These are phyloP conservation scores for Pherbina coryleti DNA, from an alignment of 2,888 invertebrate genomes.

Conservation along the genomic window DNA sequence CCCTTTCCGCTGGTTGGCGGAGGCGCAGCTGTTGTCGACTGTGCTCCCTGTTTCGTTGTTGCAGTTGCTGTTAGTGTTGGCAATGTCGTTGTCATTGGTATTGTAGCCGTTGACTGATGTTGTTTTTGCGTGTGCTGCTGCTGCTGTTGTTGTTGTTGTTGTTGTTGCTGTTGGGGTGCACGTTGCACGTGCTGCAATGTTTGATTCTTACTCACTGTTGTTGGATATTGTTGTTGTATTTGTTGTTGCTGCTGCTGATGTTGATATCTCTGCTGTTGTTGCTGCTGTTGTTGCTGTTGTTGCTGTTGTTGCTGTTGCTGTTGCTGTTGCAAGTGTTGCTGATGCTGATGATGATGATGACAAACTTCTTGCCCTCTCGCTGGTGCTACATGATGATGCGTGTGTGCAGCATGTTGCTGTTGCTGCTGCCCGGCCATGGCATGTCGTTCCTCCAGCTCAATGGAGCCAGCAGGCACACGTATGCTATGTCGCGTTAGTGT, in stretches of 20 bases:
- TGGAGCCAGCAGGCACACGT: constrained; percentile 55
- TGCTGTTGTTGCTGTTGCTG: constrained; percentile 53
- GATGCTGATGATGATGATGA: constrained; percentile 67
- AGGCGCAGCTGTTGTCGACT: constrained; percentile 31
- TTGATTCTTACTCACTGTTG: not conserved
- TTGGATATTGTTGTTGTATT: constrained; percentile 25
- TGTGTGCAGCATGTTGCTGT: constrained; percentile 53
- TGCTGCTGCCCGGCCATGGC: constrained; percentile 48
- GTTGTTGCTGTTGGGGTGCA: constrained; percentile 47
- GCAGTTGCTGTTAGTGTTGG: constrained; percentile 45
- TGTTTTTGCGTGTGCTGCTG: constrained; percentile 51
- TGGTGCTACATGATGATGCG: constrained; percentile 42
- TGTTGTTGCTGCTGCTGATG: constrained; percentile 37
- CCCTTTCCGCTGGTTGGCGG: constrained; percentile 34
- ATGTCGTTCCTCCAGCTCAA: constrained; percentile 64
- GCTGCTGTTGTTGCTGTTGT: constrained; percentile 56
- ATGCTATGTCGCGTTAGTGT: constrained; percentile 59
- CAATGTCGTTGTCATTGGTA: constrained; percentile 48
- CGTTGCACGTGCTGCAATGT: constrained; percentile 32
- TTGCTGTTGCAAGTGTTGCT: constrained; percentile 63
- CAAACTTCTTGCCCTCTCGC: constrained; percentile 55
- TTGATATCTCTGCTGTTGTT: constrained; percentile 44
- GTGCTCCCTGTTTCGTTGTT: constrained; percentile 6
- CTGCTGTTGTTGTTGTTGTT: constrained; percentile 49
- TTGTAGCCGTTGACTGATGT: constrained; percentile 49